These are phyloP conservation scores for Actenoides lindsayi DNA, from an alignment of 2,113 vertebrate species.

Conservation along the genomic window DNA sequence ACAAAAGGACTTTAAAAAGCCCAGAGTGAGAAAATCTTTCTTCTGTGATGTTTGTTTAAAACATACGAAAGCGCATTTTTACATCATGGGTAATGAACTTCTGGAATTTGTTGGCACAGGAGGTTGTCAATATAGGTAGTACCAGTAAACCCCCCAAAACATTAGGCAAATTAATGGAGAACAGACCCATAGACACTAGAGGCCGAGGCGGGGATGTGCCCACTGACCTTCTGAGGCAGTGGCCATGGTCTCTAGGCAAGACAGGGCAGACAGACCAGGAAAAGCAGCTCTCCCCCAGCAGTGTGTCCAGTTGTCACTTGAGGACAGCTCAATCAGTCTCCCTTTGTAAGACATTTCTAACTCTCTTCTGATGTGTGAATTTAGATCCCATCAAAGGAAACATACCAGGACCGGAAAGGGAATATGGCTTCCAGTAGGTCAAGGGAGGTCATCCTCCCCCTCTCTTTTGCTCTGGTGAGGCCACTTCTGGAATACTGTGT, in stretches of 20 bases:
- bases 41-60: not conserved
- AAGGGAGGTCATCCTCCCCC: no score
- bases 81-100: not conserved
- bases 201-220: not conserved
- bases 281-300: not conserved
- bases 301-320: fast-evolving
- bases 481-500: no score
- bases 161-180: not conserved
- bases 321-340: not conserved
- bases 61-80: not conserved
- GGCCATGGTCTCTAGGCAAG: not conserved
- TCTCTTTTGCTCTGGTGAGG: no score
- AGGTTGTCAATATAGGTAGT: not conserved
- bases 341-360: not conserved
- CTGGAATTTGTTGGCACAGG: not conserved
- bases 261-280: fast-evolving
- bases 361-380: not conserved
- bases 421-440: not conserved
- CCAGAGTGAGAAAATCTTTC: not conserved
- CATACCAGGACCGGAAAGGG: not conserved
- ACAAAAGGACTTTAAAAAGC: not conserved
- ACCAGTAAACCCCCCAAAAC: not conserved
- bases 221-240: not conserved
- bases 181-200: not conserved
- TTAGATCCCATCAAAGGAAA: not conserved